Evolutionary conservation across 2,797 vertebrate genomes (phyloP).

Genomic region (Gephyroberyx darwinii): DNA sequence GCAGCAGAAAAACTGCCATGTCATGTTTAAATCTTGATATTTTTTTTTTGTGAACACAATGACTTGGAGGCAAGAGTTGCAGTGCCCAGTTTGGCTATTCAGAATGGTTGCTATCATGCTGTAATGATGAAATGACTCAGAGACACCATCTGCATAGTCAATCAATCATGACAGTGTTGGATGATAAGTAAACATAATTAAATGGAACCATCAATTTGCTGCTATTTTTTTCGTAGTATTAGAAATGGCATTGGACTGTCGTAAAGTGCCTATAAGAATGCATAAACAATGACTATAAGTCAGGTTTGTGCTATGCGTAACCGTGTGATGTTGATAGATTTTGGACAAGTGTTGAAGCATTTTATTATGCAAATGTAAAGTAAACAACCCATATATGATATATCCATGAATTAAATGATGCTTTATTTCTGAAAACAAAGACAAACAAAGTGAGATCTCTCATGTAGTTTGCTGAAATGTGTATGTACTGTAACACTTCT

Average conservation of each 20-base stretch:
- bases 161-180: neutral
- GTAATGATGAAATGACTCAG: too few relatives aligned
- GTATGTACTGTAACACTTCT: too few relatives aligned
- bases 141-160: too few relatives aligned
- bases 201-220: neutral
- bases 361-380: neutral
- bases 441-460: too few relatives aligned
- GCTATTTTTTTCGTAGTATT: neutral
- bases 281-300: neutral
- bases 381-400: neutral
- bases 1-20: neutral
- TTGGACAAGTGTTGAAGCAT: neutral
- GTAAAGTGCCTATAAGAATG: neutral
- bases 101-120: too few relatives aligned
- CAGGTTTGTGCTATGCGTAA: neutral
- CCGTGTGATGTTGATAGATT: neutral
- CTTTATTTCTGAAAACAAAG: neutral
- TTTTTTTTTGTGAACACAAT: neutral
- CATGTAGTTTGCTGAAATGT: too few relatives aligned
- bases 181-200: neutral
- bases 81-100: neutral
- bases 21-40: neutral
- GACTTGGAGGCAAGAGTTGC: neutral
- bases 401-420: neutral
- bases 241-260: neutral